phyloP scores from a whole-genome alignment of 2,797 vertebrate genomes.

The Platalea minor region DNA sequence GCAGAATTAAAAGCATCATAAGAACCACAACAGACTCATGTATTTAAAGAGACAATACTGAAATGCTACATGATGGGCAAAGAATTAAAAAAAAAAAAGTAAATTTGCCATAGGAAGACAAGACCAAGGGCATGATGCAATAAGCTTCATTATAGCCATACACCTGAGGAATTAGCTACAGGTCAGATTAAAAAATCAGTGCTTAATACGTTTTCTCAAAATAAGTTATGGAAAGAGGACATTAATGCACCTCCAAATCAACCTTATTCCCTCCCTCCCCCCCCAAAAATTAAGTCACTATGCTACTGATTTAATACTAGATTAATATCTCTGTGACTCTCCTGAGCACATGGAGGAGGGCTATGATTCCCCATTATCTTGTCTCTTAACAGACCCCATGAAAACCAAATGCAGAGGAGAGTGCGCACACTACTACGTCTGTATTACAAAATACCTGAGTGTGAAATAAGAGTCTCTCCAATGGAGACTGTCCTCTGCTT shows the following conservation, averaged over 20 bases:
- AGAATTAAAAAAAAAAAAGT: neutral
- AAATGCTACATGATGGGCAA: neutral
- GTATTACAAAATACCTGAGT: neutral
- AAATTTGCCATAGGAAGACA: neutral
- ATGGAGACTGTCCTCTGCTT: neutral
- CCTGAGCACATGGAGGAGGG: neutral
- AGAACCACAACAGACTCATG: neutral
- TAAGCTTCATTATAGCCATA: neutral
- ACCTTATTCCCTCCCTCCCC: neutral
- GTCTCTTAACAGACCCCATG: neutral
- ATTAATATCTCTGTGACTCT: neutral
- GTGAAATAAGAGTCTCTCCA: neutral
- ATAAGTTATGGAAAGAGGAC: neutral
- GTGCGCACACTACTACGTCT: accelerated
- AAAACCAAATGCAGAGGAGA: neutral
- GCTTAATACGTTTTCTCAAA: neutral
- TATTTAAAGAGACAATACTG: neutral
- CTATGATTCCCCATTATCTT: neutral
- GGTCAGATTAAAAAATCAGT: neutral
- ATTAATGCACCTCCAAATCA: neutral
- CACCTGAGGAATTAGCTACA: neutral
- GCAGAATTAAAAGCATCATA: neutral
- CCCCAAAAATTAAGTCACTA: neutral
- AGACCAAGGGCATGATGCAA: neutral
- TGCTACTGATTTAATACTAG: neutral